These are phyloP conservation scores for Dichetophora obliterata DNA, from an alignment of 2,888 invertebrate genomes.

Conservation along the genomic window DNA sequence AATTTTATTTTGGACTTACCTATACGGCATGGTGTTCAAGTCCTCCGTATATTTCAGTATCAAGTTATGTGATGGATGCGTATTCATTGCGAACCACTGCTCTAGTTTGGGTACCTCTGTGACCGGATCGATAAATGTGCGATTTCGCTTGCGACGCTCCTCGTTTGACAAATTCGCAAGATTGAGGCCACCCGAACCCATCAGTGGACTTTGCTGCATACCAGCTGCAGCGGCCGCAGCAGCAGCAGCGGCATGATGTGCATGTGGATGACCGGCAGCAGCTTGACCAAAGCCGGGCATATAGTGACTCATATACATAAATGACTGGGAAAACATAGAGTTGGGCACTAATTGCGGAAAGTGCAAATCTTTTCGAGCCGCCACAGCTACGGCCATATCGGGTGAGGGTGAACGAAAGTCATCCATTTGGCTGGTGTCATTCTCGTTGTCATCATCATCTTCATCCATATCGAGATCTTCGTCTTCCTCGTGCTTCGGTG, in stretches of 20 bases:
- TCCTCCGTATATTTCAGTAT: conserved; percentile 98
- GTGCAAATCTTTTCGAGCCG: conserved; percentile 74
- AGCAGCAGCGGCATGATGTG: conserved; percentile 63
- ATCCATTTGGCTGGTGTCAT: conserved; percentile 67
- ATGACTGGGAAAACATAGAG: conserved; percentile 89
- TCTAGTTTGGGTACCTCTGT: conserved; percentile 95
- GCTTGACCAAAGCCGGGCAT: conserved; percentile 77
- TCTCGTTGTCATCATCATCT: conserved; percentile 67
- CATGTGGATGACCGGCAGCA: conserved; percentile 63
- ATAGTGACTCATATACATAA: conserved; percentile 93
- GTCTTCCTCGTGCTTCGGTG: conserved; percentile 63
- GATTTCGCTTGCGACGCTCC: conserved; percentile 92
- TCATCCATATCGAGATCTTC: conserved; percentile 69
- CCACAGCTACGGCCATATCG: conserved; percentile 58
- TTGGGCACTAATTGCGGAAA: conserved; percentile 85
- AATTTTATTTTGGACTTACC: conserved; percentile 57
- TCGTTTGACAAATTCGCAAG: conserved; percentile 80
- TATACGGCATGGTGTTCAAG: conserved; percentile 94
- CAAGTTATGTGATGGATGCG: conserved; percentile 97
- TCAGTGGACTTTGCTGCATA: conserved; percentile 59
- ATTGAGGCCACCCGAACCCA: conserved; percentile 74
- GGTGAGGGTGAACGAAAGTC: conserved; percentile 68
- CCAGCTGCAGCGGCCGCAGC: conserved; percentile 67
- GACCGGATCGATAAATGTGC: conserved; percentile 99
- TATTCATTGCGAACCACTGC: conserved; percentile 97